phyloP scores from a whole-genome alignment of 2,113 vertebrate species.

The Thunnus thynnus region DNA sequence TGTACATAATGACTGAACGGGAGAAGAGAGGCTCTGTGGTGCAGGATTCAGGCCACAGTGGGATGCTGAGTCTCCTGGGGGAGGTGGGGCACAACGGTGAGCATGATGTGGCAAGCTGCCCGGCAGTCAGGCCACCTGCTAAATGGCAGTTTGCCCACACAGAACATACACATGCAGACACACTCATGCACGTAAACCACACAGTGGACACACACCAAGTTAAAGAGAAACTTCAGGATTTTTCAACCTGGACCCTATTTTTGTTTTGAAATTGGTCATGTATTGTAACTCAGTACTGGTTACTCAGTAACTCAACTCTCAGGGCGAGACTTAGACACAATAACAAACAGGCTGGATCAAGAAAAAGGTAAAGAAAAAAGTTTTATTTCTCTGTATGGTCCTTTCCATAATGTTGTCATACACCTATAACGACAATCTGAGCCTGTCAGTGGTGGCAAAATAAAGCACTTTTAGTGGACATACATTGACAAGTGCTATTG shows the following conservation, averaged over 20 bases:
- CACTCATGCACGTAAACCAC: not conserved
- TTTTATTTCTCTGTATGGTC: too few species aligned
- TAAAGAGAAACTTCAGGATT: not conserved
- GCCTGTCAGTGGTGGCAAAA: too few species aligned
- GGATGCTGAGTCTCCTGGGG: conserved; percentile 8
- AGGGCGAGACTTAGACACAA: too few species aligned
- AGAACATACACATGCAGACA: conserved; percentile 14
- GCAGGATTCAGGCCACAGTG: conserved; percentile 38
- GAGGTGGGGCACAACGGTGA: conserved; percentile 50
- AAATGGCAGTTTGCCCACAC: conserved; percentile 38
- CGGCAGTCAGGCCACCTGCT: conserved; percentile 56
- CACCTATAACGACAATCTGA: too few species aligned
- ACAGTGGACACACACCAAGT: not conserved
- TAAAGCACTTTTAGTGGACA: too few species aligned
- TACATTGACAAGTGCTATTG: too few species aligned
- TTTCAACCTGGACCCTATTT: too few species aligned
- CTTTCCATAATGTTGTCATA: too few species aligned
- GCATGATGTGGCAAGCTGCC: conserved; percentile 40
- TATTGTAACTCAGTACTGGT: too few species aligned
- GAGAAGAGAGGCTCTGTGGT: conserved; percentile 17
- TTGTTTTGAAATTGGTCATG: not conserved
- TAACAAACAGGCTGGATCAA: too few species aligned
- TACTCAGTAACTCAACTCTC: too few species aligned
- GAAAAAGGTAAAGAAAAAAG: too few species aligned
- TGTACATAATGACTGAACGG: conserved; percentile 12